Base-by-base conservation (phyloP, 1,140 invertebrate species). In the Trachymyrmex septentrionalis region DNA sequence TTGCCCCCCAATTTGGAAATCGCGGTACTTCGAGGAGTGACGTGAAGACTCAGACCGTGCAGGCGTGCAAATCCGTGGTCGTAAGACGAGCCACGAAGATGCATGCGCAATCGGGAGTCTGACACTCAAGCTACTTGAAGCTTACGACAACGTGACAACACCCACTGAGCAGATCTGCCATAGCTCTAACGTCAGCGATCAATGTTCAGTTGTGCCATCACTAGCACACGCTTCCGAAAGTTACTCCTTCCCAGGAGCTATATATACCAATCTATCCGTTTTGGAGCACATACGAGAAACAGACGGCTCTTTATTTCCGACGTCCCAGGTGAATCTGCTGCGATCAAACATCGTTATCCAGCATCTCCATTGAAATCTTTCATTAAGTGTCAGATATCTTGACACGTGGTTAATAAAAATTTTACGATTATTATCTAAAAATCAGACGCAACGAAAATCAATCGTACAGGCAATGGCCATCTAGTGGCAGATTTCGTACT, bases 151-250 rank as follows among this genome's bases (percentile, higher is more conserved):
- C 93, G 95, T 96, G 95, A 96, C 95, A 96, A 95, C 95, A 96
- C 95, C 92, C 94, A 96, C 96, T 96, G 96, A 96, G 96, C 96
- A 96, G 96, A 96, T 96, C 96, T 96, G 96, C 96, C 94, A 95
- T 92, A 91, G 86, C 91, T 95, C 92, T 92, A 38, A 94, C 92
- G 92, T 94, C 95, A 96, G 96, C 96, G 96, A 96, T 96, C 96
- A 95, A 96, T 96, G 96, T 96, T 96, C 96, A 96, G 96, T 94
- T 96, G 96, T 96, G 96, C 96, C 95, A 96, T 96, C 96, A 96
- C 96, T 95, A 95, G 96, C 96, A 96, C 96, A 96, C 96, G 96
- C 96, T 96, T 96, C 96, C 96, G 84, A 78, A 0, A 21, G 0
- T 10, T 0, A 0, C 0, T 0, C 0, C 0, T 2, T 38, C 24